Conservation (phyloP, 92 coral and sea anemone genomes). For the Micromussa lordhowensis region DNA sequence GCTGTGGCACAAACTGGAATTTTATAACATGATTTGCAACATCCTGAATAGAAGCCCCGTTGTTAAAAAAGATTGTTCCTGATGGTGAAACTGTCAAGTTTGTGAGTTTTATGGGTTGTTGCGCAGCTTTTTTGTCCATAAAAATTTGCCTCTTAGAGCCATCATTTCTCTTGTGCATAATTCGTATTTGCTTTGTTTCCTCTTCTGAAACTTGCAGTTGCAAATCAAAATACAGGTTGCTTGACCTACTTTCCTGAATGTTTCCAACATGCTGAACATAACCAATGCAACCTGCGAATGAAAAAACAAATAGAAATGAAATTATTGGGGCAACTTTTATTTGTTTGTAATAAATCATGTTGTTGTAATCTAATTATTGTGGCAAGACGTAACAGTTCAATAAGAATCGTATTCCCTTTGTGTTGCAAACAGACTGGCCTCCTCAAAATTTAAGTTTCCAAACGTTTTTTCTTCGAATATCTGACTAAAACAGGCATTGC, state of each 20-base stretch:
- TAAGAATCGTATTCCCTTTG: too few species aligned
- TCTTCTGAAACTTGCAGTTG: not conserved
- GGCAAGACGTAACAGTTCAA: too few species aligned
- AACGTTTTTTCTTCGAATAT: too few species aligned
- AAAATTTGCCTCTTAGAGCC: slow-evolving; percentile 1
- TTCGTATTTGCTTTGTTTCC: not conserved
- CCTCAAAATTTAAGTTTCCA: too few species aligned
- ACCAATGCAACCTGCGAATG: not conserved
- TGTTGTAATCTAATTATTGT: too few species aligned
- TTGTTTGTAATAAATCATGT: too few species aligned
- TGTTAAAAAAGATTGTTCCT: not conserved
- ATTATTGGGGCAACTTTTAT: not conserved
- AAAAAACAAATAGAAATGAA: not conserved
- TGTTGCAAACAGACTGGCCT: too few species aligned
- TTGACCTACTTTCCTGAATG: not conserved
- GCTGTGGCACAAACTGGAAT: too few species aligned
- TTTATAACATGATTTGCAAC: not conserved
- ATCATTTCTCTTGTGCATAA: not conserved
- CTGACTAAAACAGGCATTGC: too few species aligned
- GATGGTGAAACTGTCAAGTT: not conserved
- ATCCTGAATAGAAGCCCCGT: slow-evolving; percentile 2
- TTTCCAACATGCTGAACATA: not conserved
- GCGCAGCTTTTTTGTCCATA: not conserved
- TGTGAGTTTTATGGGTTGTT: slow-evolving; percentile 2
- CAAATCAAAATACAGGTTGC: slow-evolving; percentile 12